Base-by-base conservation (phyloP, 2,113 vertebrate genomes). In the Cairina moschata region DNA sequence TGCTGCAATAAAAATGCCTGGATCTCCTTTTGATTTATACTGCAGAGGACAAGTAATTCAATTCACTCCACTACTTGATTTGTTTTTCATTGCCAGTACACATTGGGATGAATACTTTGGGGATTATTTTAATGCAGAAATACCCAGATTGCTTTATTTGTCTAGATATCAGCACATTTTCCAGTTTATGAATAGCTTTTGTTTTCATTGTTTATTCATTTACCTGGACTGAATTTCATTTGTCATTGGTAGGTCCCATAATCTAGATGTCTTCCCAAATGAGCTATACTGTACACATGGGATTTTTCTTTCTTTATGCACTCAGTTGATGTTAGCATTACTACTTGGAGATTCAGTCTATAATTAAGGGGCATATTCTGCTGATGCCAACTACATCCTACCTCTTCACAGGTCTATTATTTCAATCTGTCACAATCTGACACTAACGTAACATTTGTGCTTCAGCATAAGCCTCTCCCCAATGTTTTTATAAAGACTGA, bases 81-180 rank as follows among this genome's bases (percentile, higher is more conserved):
- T 96, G 83, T 74, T 92, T 92, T 81, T 72, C 93, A 95, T 83
- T 96, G 50, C 65, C 88, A 85, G 75, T 90, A 62, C 20, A 91
- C 67, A 85, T 28, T 31, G 56, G 80, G 95, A 80, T 88, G 80
- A 96, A 97, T 75, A 87, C 86, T 93, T 65, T 5, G 91, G 89
- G 92, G 62, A 91, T 94, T 93, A 59, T 93, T 79, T 96, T 93
- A 93, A 91, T 31, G 71, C 62, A 86, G 85, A 78, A 96, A 91
- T 94, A 95, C 20, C 68, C 48, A 94, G 76, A 93, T 94, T 91
- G 75, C 73, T 94, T 81, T 97, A 68, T 92, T 96, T 95, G 26
- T 95, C 73, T 85, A 63, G 86, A 62, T 66, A 96, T 62, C 79
- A 91, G 52, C 48, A 93, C 55, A 90, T 55, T 94, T 94, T 67